Evolutionary conservation across 2,113 vertebrate species (phyloP).

Genomic region (Rallus limicola): DNA sequence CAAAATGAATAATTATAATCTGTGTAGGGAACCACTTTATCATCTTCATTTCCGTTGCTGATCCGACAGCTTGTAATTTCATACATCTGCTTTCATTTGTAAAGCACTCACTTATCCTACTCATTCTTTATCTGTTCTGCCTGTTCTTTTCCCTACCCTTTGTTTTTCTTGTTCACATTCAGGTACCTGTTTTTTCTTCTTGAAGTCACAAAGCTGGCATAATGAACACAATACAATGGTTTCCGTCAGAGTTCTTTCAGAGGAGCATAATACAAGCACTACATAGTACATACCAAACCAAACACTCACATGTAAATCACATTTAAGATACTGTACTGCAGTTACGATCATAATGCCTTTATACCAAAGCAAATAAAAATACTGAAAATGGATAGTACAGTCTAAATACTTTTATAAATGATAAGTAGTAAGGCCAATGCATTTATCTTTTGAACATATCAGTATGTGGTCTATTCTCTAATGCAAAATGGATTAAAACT

Average conservation of each 20-base stretch:
- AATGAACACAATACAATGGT: conserved; percentile 46
- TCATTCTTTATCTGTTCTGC: conserved; percentile 74
- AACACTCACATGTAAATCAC: background rate
- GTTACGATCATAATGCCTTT: conserved; percentile 13
- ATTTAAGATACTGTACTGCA: conserved; percentile 26
- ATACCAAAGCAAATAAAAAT: conserved; percentile 45
- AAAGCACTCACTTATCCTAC: conserved; percentile 86
- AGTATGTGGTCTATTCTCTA: background rate
- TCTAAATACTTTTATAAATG: background rate
- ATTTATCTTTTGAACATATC: background rate
- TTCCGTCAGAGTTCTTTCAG: conserved; percentile 41
- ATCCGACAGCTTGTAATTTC: conserved; percentile 95
- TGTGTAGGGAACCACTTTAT: conserved; percentile 88
- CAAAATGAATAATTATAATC: conserved; percentile 91
- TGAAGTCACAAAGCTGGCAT: conserved; percentile 60
- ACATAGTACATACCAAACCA: conserved; percentile 16
- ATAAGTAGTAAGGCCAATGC: background rate
- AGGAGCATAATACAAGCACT: background rate
- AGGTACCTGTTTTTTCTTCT: conserved; percentile 65
- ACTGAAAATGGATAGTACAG: conserved; percentile 3
- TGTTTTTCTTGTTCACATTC: conserved; percentile 71
- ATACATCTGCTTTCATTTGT: conserved; percentile 97
- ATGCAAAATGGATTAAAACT: background rate
- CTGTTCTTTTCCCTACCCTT: conserved; percentile 66
- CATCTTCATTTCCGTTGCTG: conserved; percentile 89